phyloP scores from a whole-genome alignment of 2,888 invertebrate genomes.

The Itoplectis maculator region DNA sequence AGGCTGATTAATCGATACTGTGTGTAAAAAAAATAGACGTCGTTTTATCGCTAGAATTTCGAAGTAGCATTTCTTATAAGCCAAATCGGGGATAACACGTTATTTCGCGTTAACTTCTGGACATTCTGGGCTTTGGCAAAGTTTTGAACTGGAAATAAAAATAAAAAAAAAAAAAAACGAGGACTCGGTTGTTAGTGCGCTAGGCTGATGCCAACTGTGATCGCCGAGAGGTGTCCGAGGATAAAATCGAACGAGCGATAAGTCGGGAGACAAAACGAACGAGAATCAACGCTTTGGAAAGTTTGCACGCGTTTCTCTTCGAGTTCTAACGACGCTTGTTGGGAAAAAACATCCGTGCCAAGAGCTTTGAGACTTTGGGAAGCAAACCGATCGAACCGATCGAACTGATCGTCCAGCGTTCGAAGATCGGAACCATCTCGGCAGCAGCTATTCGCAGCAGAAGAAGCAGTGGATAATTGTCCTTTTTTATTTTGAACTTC shows the following conservation, averaged over 20 bases:
- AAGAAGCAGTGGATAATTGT: too few species aligned
- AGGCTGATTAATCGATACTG: slow-evolving; percentile 68
- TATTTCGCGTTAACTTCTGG: slow-evolving; percentile 7
- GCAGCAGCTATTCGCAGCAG: not conserved
- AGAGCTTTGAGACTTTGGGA: not conserved
- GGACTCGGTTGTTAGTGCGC: not conserved
- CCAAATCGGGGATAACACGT: not conserved
- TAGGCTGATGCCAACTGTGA: not conserved
- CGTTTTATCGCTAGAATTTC: slow-evolving; percentile 3
- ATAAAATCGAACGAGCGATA: slow-evolving; percentile 18
- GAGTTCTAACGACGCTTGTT: not conserved
- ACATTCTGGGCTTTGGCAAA: too few species aligned
- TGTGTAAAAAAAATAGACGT: slow-evolving; percentile 53
- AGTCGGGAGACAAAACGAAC: slow-evolving; percentile 4
- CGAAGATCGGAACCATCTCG: not conserved
- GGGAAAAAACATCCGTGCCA: not conserved
- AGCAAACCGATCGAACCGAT: slow-evolving; percentile 9
- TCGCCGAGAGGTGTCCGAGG: not conserved
- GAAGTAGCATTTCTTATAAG: slow-evolving; percentile 5
- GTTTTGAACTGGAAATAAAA: too few species aligned
- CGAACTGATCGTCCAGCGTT: too few species aligned
- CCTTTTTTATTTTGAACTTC: too few species aligned
- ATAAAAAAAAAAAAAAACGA: not conserved
- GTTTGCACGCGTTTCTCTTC: slow-evolving; percentile 9
- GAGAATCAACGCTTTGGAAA: slow-evolving; percentile 8